Base-by-base conservation (phyloP, 2,888 invertebrate species). In the Tipula confusa region DNA sequence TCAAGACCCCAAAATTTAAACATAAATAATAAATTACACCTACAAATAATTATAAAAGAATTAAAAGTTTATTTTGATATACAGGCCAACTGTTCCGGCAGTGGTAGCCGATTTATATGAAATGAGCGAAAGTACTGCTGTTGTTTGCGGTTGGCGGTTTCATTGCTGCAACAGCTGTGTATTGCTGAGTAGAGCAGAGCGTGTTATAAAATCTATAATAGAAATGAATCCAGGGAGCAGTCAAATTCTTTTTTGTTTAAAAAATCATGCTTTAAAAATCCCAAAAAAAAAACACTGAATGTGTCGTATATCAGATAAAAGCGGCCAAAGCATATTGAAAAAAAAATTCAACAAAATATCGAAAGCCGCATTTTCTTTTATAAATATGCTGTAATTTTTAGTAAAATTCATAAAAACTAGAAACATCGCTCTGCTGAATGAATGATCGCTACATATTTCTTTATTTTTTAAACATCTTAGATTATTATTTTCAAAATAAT, bases 61-160 rank as follows among this genome's bases (percentile, higher is more conserved):
- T 82, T 82, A 82, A 82, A 82, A 82, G 33, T 33, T 33, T 82
- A 82, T 82, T 82, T 82, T 82, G 82, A 82, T 82, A 82, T 82
- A 33, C 82, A 82, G 82, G 82, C 82, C 82, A 82, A 82, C 82
- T 82, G 82, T 82, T 82, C 82, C 82, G 82, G 82, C 82, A 82
- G 82, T 82, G 82, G 82, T 82, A 82, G 82, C 82, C 82, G 82
- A 64, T 82, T 82, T 82, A 82, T 33, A 82, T 82, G 82, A 82
- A 82, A 82, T 64, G 82, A 82, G 82, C 82, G 29, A 82, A 82
- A 82, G 31, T 80, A 80, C 64, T 80, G 80, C 80, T 80, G 82
- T 33, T 29, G 82, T 36, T 29, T 82, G 82, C 33, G 82, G 82
- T 82, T 31, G 82, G 31, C 31, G 29, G 15, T 82, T 82, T 24